phyloP scores from a whole-genome alignment of 2,888 invertebrate genomes.

The Acanthoscelides obtectus region DNA sequence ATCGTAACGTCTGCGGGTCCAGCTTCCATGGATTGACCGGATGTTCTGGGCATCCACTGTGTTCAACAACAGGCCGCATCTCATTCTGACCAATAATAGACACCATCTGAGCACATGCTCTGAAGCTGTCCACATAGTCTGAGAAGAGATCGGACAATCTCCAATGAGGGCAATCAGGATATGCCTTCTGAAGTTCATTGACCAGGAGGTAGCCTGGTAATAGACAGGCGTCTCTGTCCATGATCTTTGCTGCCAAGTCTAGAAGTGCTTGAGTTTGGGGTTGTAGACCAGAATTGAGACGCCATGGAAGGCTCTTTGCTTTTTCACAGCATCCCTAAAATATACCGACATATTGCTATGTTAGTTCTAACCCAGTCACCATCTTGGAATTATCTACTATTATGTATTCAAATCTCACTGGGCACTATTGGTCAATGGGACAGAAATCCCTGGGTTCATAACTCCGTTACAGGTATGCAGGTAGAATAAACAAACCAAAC shows the following conservation, averaged over 20 bases:
- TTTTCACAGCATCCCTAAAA: conserved; percentile 81
- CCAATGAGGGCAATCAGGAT: conserved; percentile 91
- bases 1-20: conserved; percentile 73
- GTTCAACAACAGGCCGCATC: conserved; percentile 92
- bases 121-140: conserved; percentile 88
- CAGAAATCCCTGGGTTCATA: no score
- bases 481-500: no score
- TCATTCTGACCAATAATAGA: conserved; percentile 85
- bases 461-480: no score
- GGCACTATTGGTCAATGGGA: no score
- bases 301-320: conserved; percentile 73
- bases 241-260: conserved; percentile 80
- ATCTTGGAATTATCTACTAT: no score
- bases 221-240: conserved; percentile 87
- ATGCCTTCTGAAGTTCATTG: conserved; percentile 89
- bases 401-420: no score
- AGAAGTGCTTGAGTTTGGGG: conserved; percentile 78
- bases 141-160: conserved; percentile 81
- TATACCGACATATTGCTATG: not conserved
- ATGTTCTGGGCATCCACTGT: conserved; percentile 86
- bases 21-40: conserved; percentile 90
- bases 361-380: no score
- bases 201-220: conserved; percentile 93
- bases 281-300: conserved; percentile 73
- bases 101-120: conserved; percentile 92